Conservation (phyloP, 2,888 invertebrate genomes). For the Machimus rusticus region DNA sequence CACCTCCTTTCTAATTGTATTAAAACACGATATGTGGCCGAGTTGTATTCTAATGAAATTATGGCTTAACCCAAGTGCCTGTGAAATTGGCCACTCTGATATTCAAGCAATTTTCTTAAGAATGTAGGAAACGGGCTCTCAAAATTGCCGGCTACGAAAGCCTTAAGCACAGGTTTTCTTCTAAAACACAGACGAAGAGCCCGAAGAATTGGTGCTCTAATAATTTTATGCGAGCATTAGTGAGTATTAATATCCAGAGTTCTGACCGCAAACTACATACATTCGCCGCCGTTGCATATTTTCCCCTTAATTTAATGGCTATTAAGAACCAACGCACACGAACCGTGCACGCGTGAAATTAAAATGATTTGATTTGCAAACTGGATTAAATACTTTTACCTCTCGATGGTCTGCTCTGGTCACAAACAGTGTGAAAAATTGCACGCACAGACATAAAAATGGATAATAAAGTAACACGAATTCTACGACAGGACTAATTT, state of each 20-base stretch:
- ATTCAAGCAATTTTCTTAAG: not conserved
- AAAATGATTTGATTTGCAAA: not conserved
- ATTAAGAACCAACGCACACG: not conserved
- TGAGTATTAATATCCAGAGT: not conserved
- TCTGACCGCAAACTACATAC: not conserved
- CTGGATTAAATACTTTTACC: not conserved
- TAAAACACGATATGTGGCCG: not conserved
- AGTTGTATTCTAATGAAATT: not conserved
- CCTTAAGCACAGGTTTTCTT: not conserved
- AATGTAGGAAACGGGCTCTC: not conserved
- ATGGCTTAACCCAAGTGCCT: not conserved
- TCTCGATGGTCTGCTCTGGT: not conserved
- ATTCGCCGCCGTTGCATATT: not conserved
- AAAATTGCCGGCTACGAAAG: not conserved
- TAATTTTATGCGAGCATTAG: not conserved
- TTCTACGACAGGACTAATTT: not conserved
- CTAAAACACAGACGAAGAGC: not conserved
- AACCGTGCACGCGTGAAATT: not conserved
- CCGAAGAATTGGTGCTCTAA: not conserved
- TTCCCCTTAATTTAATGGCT: not conserved
- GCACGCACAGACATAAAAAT: not conserved
- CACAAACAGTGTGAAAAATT: not conserved
- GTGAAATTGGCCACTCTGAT: not conserved
- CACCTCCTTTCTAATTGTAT: not conserved
- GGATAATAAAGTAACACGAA: not conserved